phyloP scores from a whole-genome alignment of 2,888 invertebrate genomes.

The Drosophila mercatorum region DNA sequence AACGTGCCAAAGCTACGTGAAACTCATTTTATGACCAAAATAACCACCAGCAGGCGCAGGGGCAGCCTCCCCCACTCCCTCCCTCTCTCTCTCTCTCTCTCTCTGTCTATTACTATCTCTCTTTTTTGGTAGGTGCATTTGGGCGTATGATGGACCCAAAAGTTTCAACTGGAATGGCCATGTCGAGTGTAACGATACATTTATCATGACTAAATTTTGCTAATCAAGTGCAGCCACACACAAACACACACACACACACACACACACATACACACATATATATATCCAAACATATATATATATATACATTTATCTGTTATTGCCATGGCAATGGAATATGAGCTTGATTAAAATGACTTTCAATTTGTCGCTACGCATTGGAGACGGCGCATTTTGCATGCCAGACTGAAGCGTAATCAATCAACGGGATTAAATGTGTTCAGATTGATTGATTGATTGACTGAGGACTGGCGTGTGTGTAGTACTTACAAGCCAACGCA shows the following conservation, averaged over 20 bases:
- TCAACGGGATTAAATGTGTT: not conserved
- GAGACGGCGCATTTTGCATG: slow-evolving; percentile 4
- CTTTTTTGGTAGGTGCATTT: slow-evolving; percentile 33
- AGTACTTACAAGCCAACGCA: not conserved
- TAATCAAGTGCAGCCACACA: slow-evolving; percentile 58
- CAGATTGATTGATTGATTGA: not conserved
- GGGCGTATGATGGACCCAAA: slow-evolving; percentile 40
- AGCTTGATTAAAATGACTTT: slow-evolving; percentile 13
- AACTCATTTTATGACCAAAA: slow-evolving; percentile 47
- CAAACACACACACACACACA: not conserved
- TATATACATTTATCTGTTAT: not conserved
- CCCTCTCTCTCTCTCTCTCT: not conserved
- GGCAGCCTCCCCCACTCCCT: not conserved
- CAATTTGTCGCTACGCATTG: slow-evolving; percentile 1
- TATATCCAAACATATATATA: not conserved
- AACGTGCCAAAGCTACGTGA: slow-evolving; percentile 63
- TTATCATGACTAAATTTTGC: slow-evolving; percentile 64
- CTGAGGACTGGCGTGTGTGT: not conserved
- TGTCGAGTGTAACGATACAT: slow-evolving; percentile 44
- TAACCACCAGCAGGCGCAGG: not conserved
- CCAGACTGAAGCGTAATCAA: slow-evolving; percentile 5
- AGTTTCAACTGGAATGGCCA: slow-evolving; percentile 20
- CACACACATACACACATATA: no score
- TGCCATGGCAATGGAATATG: not conserved
- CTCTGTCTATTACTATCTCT: not conserved